A percentile compares a stretch with the other conserved stretches of the same genome.
phyloP scores from a whole-genome alignment of 2,113 vertebrate species.

The Phaethon lepturus region DNA sequence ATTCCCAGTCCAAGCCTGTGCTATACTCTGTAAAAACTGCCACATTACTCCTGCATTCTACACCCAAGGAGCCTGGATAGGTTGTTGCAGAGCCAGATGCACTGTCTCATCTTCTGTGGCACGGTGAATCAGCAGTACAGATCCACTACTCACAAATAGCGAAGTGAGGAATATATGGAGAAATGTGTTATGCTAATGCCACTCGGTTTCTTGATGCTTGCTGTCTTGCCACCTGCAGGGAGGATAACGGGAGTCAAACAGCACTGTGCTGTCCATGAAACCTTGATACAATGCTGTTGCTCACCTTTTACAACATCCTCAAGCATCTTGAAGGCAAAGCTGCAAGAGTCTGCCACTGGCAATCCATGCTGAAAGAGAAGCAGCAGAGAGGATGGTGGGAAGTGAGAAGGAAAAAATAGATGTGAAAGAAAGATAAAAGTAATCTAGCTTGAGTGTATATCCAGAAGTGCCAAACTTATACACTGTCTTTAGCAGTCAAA shows the following conservation, averaged over 20 bases:
- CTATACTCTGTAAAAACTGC: not conserved
- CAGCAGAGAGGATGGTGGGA: not conserved
- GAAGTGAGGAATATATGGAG: not conserved
- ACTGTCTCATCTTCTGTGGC: not conserved
- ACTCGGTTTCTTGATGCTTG: not conserved
- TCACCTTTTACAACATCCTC: not conserved
- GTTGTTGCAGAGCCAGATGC: not conserved
- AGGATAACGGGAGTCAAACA: not conserved
- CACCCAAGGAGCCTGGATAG: not conserved
- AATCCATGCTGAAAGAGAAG: not conserved
- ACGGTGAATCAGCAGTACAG: not conserved
- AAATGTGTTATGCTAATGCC: not conserved
- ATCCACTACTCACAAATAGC: not conserved
- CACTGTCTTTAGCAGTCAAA: not conserved
- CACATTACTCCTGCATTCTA: not conserved
- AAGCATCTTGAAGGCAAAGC: not conserved
- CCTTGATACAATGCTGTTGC: not conserved
- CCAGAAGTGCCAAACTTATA: not conserved
- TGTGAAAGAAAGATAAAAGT: not conserved
- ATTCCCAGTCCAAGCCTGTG: not conserved
- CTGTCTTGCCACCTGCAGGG: not conserved
- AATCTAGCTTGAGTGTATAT: not conserved
- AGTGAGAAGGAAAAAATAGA: not conserved
- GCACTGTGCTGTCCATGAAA: not conserved
- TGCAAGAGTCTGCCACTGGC: not conserved